Evolutionary conservation across 2,888 invertebrate species (phyloP), one percentile per base, ranked within the genome.

Genomic region (Platycheirus albimanus): DNA sequence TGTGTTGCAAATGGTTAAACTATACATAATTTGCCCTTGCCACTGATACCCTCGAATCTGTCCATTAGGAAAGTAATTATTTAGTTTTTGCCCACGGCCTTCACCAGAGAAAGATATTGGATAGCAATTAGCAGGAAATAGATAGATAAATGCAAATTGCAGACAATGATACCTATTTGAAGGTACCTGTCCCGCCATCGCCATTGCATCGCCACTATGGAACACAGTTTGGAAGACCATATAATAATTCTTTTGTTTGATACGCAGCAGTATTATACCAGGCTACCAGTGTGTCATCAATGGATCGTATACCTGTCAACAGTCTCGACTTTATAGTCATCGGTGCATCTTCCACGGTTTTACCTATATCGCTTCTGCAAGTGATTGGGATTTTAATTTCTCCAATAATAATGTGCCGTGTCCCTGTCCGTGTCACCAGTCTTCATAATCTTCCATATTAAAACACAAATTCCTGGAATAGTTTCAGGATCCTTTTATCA

Each of bases 41-140:
- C 63, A 63, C 24, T 51, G 66, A 52, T 38, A 72, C 43, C 47
- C 30, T 2, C 66, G 51, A 72, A 64, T 43, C 72, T 56, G 51
- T 64, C 83, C 83, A 78, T 83, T 83, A 83, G 38, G 64, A 38
- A 38, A n/a, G 28, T 74, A 72, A 72, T 78, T 83, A 69, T 66
- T 70, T 75, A 49, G 38, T 75, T 80, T 75, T 80, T 75, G 58
- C 64, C 41, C n/a, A 41, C 49, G 67, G 41, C 66, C 76, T 77
- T 71, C 72, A n/a, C n/a, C n/a, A 38, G 24, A 52, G 51, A 30
- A 69, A 83, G 51, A 38, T 78, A 83, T 83, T 64, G 83, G 38
- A 74, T 64, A 69, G 72, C 64, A 78, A 83, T 83, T 83, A 78
- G 56, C 43, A 78, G 74, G 78, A 78, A 83, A 67, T 72, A 74